phyloP scores from a whole-genome alignment of 2,888 invertebrate species.

The Platerodrilus igneus region DNA sequence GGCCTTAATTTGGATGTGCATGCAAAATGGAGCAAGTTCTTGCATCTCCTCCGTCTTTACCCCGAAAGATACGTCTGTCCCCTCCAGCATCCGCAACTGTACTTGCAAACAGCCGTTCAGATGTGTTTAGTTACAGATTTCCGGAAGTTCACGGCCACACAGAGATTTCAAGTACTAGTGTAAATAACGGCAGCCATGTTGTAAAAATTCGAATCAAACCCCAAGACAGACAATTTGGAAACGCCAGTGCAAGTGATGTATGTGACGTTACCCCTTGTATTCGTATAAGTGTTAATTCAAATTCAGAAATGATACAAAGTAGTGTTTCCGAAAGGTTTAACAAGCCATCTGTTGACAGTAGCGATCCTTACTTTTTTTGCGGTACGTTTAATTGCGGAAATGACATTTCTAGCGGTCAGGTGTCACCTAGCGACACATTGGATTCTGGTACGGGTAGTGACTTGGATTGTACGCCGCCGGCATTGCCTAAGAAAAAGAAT shows the following conservation, averaged over 20 bases:
- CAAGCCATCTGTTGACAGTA: constrained; percentile 32
- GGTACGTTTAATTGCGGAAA: constrained; percentile 52
- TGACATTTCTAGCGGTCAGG: constrained; percentile 75
- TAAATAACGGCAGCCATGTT: constrained; percentile 50
- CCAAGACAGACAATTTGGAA: constrained; percentile 41
- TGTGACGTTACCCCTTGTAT: constrained; percentile 53
- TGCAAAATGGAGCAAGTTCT: constrained; percentile 57
- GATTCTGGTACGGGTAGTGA: constrained; percentile 85
- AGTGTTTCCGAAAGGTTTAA: constrained; percentile 36
- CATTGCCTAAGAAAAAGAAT: constrained; percentile 62
- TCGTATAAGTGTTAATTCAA: constrained; percentile 54
- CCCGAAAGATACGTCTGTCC: constrained; percentile 52
- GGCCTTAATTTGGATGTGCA: too few relatives aligned
- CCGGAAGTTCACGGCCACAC: constrained; percentile 34
- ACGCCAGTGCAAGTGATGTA: constrained; percentile 46
- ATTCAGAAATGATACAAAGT: constrained; percentile 53
- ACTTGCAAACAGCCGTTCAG: constrained; percentile 43
- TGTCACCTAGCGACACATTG: constrained; percentile 75
- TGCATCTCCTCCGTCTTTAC: constrained; percentile 54
- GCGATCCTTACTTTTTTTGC: constrained; percentile 54
- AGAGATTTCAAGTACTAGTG: constrained; percentile 18
- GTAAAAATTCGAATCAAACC: constrained; percentile 69
- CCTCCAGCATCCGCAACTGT: constrained; percentile 48
- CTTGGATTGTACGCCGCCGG: constrained; percentile 69
- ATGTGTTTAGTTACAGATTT: constrained; percentile 40